Percentiles rank a stretch among this genome's conserved stretches.
These are phyloP conservation scores for Trichonephila inaurata DNA, from an alignment of 1,140 invertebrate species.

Conservation along the genomic window DNA sequence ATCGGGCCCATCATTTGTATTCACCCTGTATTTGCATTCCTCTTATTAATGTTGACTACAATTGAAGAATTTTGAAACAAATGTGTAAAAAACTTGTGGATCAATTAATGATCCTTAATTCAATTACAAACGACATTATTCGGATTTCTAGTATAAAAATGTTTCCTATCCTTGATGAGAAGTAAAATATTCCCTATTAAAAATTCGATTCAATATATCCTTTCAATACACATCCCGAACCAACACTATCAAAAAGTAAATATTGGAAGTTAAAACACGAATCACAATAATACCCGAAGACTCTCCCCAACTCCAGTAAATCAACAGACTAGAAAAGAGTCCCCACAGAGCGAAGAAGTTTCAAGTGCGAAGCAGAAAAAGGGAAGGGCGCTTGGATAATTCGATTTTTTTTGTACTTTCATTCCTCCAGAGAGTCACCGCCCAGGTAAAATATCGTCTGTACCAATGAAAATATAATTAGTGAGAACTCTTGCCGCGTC, in stretches of 20 bases:
- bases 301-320: background rate
- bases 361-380: background rate
- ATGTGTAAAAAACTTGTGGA: too few species aligned
- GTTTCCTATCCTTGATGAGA: too few species aligned
- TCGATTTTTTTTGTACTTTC: background rate
- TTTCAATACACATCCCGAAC: background rate
- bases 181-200: too few species aligned
- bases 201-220: too few species aligned
- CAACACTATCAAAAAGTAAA: background rate
- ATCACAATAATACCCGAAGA: background rate
- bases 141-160: too few species aligned
- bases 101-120: too few species aligned
- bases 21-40: too few species aligned
- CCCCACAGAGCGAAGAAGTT: background rate
- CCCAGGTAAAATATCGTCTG: conserved; percentile 25
- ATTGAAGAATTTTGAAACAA: too few species aligned
- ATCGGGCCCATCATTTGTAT: too few species aligned
- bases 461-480: conserved; percentile 25
- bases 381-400: background rate
- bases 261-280: background rate
- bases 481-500: background rate
- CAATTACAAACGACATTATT: too few species aligned
- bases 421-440: background rate
- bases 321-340: background rate
- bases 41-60: too few species aligned